Evolutionary conservation across 2,888 invertebrate species (phyloP), one percentile per base, ranked within the genome.

Genomic region (Ligdia adustata): DNA sequence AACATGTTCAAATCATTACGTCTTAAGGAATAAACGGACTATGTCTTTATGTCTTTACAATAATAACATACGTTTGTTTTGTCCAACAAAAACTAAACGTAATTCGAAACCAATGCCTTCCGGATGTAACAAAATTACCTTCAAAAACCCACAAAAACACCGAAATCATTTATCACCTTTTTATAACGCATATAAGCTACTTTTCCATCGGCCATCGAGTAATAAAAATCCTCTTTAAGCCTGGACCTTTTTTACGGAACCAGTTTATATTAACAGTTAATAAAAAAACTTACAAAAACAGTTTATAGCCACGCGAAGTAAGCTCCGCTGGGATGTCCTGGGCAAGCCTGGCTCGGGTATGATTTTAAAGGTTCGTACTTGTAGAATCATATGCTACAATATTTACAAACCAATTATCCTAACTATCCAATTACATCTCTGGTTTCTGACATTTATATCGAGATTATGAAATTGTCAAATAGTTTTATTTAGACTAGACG

Each of bases 191-290:
- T 33, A 46, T 51, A 47, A 52, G 55, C 55, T 60, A 57, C 57
- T 57, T 55, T 57, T 51, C 51, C 53, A 49, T 53, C 42, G 49
- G 47, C 55, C 50, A 60, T 60, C 55, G 51, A 55, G 56, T 58
- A 54, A 62, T 57, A 60, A 62, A 60, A 55, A 48, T 52, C 46
- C 40, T 48, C 54, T 55, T 59, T 50, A 59, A 55, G 55, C 45
- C 52, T 48, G 52, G 42, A 50, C 56, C 49, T 46, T 57, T 53
- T 57, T 58, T 55, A 56, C 49, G 49, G 43, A 57, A 57, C 60
- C 57, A 43, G 60, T 60, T 60, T 52, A 52, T 55, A 55, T 57
- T 53, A 60, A 60, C 57, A 52, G 57, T 57, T 49, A 57, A 57
- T 59, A 52, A 56, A 62, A 48, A 62, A 57, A 18, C 9, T 26